Conservation (phyloP, 2,113 vertebrate genomes). For the Aix galericulata region DNA sequence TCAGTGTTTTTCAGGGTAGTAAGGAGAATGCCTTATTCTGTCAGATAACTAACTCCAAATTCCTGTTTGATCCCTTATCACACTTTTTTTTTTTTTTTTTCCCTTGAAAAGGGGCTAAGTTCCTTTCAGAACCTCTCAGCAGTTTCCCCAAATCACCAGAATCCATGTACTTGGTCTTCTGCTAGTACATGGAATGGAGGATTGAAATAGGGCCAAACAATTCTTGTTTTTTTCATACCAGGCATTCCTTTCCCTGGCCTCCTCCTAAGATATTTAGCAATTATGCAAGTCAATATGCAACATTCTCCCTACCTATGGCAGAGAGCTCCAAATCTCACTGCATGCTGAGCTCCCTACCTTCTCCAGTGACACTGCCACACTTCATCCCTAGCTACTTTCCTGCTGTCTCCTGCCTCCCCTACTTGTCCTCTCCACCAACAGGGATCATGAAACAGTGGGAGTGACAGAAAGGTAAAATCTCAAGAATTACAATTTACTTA, state of each 20-base stretch:
- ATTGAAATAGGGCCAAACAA: not conserved
- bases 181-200: not conserved
- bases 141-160: not conserved
- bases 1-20: not conserved
- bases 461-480: not conserved
- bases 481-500: not conserved
- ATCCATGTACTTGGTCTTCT: not conserved
- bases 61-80: not conserved
- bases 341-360: not conserved
- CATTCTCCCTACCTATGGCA: not conserved
- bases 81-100: not conserved
- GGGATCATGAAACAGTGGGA: not conserved
- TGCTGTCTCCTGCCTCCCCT: not conserved
- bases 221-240: not conserved
- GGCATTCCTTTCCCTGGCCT: not conserved
- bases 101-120: not conserved
- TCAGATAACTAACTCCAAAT: not conserved
- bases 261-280: not conserved
- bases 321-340: not conserved
- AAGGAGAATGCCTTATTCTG: not conserved
- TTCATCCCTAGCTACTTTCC: not conserved
- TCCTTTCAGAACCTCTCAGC: not conserved
- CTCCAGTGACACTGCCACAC: not conserved
- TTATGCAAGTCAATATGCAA: not conserved
- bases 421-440: not conserved